Evolutionary conservation across 2,113 vertebrate genomes (phyloP).

Genomic region (Mustelus asterias): DNA sequence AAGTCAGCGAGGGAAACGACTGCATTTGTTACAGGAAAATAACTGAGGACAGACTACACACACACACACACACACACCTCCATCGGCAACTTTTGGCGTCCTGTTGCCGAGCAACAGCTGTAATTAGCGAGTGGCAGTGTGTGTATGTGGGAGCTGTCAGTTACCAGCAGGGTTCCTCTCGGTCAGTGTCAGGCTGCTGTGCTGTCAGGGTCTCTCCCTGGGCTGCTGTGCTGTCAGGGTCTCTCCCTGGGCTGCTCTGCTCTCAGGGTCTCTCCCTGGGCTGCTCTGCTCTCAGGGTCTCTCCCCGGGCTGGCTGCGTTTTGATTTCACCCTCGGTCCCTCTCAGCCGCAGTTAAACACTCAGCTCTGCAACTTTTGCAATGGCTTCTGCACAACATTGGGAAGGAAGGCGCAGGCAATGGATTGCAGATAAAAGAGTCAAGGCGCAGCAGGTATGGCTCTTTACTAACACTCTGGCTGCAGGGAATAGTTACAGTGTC

Average conservation of each 20-base stretch:
- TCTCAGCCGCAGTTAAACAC: background rate
- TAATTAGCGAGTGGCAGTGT: background rate
- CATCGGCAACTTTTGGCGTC: background rate
- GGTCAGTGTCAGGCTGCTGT: background rate
- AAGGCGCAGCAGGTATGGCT: constrained; percentile 39
- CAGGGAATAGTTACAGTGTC: background rate
- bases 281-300: background rate
- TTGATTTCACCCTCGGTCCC: background rate
- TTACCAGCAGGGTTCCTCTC: background rate
- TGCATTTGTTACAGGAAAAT: background rate
- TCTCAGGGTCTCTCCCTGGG: background rate
- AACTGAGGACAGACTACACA: background rate
- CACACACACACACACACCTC: background rate
- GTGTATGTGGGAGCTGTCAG: background rate
- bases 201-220: background rate
- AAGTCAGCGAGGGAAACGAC: background rate
- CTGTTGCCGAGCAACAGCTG: background rate
- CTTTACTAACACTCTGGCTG: background rate
- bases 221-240: background rate
- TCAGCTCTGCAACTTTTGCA: background rate
- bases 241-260: background rate
- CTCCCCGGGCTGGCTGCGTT: background rate
- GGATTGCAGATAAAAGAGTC: constrained; percentile 47
- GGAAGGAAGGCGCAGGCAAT: constrained; percentile 58
- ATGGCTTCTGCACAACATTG: constrained; percentile 53